Conservation (phyloP, 2,888 invertebrate genomes). For the Keiferia lycopersicella region DNA sequence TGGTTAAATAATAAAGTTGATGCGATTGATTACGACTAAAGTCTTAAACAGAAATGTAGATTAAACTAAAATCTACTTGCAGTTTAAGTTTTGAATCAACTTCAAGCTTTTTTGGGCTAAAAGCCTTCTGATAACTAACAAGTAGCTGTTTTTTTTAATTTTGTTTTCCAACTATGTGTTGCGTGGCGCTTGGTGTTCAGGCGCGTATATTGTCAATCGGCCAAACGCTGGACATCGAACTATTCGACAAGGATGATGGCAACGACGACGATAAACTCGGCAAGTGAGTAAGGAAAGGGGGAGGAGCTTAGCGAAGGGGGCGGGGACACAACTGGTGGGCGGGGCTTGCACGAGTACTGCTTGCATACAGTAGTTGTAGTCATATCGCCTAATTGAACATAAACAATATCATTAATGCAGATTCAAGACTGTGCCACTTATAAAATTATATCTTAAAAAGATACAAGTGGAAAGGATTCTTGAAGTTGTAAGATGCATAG, state of each 20-base stretch:
- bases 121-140: conserved; percentile 21
- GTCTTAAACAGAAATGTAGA: not conserved
- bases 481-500: not conserved
- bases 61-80: not conserved
- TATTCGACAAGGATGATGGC: conserved; percentile 93
- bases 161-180: conserved; percentile 77
- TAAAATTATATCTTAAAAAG: not conserved
- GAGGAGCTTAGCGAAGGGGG: conserved; percentile 29
- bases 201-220: conserved; percentile 84
- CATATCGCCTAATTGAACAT: conserved; percentile 12
- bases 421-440: conserved; percentile 20
- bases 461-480: not conserved
- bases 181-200: conserved; percentile 72
- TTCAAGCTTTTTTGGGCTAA: not conserved
- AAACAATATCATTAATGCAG: conserved; percentile 11
- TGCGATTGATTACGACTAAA: not conserved
- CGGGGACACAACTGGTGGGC: conserved; percentile 30
- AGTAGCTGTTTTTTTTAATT: conserved; percentile 65
- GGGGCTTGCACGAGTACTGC: conserved; percentile 24
- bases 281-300: conserved; percentile 83
- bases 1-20: not conserved
- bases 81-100: not conserved
- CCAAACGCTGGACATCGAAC: conserved; percentile 87
- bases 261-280: conserved; percentile 93
- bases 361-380: conserved; percentile 3